Conservation (phyloP, 1,140 invertebrate species). For the Xylocopa sonorina region DNA sequence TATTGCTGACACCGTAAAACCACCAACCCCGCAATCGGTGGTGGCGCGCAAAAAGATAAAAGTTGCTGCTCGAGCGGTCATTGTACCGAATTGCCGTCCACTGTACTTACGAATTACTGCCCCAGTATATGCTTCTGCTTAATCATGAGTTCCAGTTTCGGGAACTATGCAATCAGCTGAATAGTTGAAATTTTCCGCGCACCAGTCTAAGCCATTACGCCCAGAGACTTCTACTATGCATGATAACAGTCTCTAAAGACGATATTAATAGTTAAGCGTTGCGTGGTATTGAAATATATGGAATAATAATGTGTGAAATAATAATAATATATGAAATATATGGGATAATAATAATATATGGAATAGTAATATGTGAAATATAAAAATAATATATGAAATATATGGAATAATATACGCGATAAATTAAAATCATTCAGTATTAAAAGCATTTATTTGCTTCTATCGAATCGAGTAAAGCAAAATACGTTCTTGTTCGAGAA, state of each 20-base stretch:
- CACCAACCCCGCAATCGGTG: not conserved
- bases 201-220: not conserved
- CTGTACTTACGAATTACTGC: slow-evolving; percentile 16
- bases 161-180: slow-evolving; percentile 27
- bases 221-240: not conserved
- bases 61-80: slow-evolving; percentile 23
- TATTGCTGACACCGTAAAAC: slow-evolving; percentile 52
- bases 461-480: no score
- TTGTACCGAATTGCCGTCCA: slow-evolving; percentile 14
- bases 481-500: no score
- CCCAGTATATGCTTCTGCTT: not conserved
- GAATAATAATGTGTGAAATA: no score
- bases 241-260: not conserved
- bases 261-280: slow-evolving; percentile 33
- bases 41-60: slow-evolving; percentile 49
- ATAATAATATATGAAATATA: no score
- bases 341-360: no score
- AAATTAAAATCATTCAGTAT: no score
- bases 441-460: no score
- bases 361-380: no score
- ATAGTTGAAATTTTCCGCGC: slow-evolving; percentile 14
- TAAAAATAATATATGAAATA: no score
- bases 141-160: slow-evolving; percentile 10
- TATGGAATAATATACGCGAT: no score
- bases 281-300: no score